These are phyloP conservation scores for Sinella curviseta DNA, from an alignment of 1,140 invertebrate genomes.

Conservation along the genomic window DNA sequence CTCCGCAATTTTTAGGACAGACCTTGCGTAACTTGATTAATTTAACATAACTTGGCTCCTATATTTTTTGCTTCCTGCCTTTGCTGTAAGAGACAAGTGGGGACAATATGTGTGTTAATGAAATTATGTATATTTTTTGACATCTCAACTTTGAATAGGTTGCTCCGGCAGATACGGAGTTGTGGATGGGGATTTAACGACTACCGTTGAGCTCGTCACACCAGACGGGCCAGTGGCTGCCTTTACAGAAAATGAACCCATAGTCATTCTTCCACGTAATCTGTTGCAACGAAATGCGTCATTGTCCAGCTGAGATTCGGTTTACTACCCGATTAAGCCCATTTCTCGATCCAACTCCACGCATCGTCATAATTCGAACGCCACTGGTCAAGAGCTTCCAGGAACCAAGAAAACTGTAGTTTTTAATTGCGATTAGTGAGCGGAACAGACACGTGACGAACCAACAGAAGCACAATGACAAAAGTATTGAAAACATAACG, in stretches of 20 bases:
- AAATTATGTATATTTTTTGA: neutral
- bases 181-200: slow-evolving; percentile 24
- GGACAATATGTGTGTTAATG: neutral
- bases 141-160: neutral
- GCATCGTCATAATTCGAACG: neutral
- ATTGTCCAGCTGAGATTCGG: slow-evolving; percentile 7
- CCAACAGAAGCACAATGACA: no score
- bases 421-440: slow-evolving; percentile 16
- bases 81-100: neutral
- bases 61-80: no score
- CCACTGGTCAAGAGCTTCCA: slow-evolving; percentile 7
- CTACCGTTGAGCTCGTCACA: slow-evolving; percentile 11
- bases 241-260: slow-evolving; percentile 18
- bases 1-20: no score
- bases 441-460: no score
- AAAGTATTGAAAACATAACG: no score
- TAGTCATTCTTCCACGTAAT: slow-evolving; percentile 12
- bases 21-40: no score
- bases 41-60: no score
- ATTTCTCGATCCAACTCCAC: slow-evolving; percentile 4
- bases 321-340: slow-evolving; percentile 1
- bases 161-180: slow-evolving; percentile 17
- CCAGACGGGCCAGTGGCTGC: slow-evolving; percentile 13
- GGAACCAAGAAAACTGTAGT: slow-evolving; percentile 23
- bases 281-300: slow-evolving; percentile 3